These are phyloP conservation scores for Teinopalpus imperialis DNA, from an alignment of 2,888 invertebrate species.

Conservation along the genomic window DNA sequence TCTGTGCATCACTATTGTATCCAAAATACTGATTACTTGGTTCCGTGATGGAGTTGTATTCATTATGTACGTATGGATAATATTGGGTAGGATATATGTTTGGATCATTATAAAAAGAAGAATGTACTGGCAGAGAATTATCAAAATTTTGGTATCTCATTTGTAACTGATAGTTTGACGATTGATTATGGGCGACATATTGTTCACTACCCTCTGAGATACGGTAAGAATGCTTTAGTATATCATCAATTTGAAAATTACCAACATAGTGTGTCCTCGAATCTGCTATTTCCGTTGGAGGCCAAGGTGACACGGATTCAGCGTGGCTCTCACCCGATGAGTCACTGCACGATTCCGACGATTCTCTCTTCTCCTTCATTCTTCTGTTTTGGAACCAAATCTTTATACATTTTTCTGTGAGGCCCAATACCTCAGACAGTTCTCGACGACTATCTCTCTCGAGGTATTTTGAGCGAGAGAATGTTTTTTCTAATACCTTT, in stretches of 20 bases:
- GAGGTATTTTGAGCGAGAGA: conserved; percentile 81
- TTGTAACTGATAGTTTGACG: conserved; percentile 2
- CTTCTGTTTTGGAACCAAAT: conserved; percentile 93
- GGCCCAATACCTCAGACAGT: conserved; percentile 82
- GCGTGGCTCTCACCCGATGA: conserved; percentile 40
- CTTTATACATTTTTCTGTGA: conserved; percentile 88
- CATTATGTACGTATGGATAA: conserved; percentile 37
- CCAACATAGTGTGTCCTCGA: background rate
- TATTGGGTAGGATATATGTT: conserved; percentile 47
- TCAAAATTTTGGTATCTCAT: conserved; percentile 3
- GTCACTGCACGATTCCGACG: conserved; percentile 49
- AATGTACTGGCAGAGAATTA: conserved; percentile 4
- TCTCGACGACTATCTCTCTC: conserved; percentile 84
- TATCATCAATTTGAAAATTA: background rate
- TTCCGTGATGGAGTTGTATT: conserved; percentile 19
- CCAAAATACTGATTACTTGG: conserved; percentile 8
- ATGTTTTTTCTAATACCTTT: conserved; percentile 81
- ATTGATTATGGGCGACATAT: background rate
- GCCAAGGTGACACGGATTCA: conserved; percentile 27
- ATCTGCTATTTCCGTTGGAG: conserved; percentile 12
- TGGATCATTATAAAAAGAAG: conserved; percentile 31
- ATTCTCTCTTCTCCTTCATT: conserved; percentile 86
- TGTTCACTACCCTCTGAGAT: background rate
- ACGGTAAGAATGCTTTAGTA: background rate
- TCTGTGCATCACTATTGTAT: conserved; percentile 13